Conservation (phyloP, 2,113 vertebrate species). For the Verasper variegatus region DNA sequence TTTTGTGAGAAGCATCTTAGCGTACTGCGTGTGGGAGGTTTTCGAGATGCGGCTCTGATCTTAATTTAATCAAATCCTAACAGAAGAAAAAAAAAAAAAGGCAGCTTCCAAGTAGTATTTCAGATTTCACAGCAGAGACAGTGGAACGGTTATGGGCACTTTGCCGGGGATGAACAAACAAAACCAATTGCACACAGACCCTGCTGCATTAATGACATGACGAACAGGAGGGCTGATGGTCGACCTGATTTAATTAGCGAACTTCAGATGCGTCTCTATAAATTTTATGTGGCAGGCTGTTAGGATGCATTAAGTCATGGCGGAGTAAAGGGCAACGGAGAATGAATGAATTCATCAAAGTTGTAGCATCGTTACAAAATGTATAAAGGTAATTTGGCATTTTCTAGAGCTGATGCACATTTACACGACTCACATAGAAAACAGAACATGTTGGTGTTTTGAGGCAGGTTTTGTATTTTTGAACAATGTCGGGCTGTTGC, state of each 20-base stretch:
- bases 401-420: too few relatives aligned
- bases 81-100: too few relatives aligned
- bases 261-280: conserved; percentile 9
- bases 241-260: conserved; percentile 34
- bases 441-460: too few relatives aligned
- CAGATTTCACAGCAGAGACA: neutral
- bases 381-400: too few relatives aligned
- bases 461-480: neutral
- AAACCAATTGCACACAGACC: conserved; percentile 20
- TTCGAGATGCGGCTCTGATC: conserved; percentile 6
- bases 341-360: too few relatives aligned
- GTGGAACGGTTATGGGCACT: neutral
- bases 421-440: too few relatives aligned
- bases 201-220: conserved; percentile 25
- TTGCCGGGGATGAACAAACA: neutral
- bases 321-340: too few relatives aligned
- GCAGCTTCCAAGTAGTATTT: conserved; percentile 24
- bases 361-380: neutral
- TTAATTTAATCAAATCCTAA: too few relatives aligned
- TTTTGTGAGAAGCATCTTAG: conserved; percentile 30
- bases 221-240: conserved; percentile 4
- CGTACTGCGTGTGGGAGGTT: conserved; percentile 32
- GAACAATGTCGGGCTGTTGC: too few relatives aligned
- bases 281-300: neutral
- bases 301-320: neutral